These are phyloP conservation scores for Drosophila maculinotata DNA, from an alignment of 2,888 invertebrate species.

Conservation along the genomic window DNA sequence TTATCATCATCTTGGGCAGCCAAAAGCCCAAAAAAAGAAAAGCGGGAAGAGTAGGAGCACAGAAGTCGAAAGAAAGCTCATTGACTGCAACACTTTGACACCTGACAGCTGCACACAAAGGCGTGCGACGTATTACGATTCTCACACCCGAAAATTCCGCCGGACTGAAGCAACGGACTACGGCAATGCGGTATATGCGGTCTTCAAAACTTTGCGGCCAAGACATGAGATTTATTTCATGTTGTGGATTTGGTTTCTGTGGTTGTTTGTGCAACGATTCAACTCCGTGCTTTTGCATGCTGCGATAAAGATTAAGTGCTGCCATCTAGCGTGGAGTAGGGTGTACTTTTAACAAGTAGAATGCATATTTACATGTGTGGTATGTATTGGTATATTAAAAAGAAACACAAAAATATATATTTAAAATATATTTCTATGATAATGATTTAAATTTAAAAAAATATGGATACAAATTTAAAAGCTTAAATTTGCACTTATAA, in stretches of 20 bases:
- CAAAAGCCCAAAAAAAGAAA: slow-evolving; percentile 48
- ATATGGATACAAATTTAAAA: too few relatives aligned
- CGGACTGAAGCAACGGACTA: slow-evolving; percentile 4
- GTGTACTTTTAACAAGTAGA: background rate
- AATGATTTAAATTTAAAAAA: too few relatives aligned
- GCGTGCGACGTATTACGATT: slow-evolving; percentile 67
- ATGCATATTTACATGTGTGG: slow-evolving; percentile 1
- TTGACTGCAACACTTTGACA: slow-evolving; percentile 77
- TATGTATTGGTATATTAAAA: too few relatives aligned
- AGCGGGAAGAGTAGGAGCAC: slow-evolving; percentile 1
- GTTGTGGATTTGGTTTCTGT: slow-evolving; percentile 59
- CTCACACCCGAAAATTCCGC: slow-evolving; percentile 13
- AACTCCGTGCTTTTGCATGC: slow-evolving; percentile 50
- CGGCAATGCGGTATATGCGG: slow-evolving; percentile 44
- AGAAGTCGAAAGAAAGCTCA: slow-evolving; percentile 52
- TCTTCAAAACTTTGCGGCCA: slow-evolving; percentile 44
- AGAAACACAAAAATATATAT: background rate
- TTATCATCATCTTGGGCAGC: slow-evolving; percentile 66
- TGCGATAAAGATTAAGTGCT: slow-evolving; percentile 45
- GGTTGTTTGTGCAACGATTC: slow-evolving; percentile 31
- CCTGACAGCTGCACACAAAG: slow-evolving; percentile 74
- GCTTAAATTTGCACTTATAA: too few relatives aligned
- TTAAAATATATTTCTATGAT: background rate
- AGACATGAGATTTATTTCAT: slow-evolving; percentile 64
- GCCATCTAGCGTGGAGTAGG: slow-evolving; percentile 34